Conservation (phyloP, 2,888 invertebrate genomes). For the Toxonevra muliebris region DNA sequence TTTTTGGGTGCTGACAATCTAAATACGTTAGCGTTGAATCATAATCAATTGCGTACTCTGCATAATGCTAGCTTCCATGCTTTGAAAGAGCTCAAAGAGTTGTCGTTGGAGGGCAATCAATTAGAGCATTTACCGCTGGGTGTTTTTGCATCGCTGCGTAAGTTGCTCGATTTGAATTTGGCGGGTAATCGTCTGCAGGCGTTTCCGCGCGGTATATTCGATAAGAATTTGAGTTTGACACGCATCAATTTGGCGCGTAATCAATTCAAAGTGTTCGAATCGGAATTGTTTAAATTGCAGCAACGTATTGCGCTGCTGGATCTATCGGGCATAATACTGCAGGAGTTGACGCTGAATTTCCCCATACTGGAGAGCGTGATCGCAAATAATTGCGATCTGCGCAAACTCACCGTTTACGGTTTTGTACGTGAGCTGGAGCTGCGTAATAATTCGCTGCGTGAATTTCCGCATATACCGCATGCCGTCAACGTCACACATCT, state of each 20-base stretch:
- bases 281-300: constrained; percentile 56
- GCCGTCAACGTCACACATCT: constrained; percentile 55
- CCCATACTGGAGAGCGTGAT: constrained; percentile 48
- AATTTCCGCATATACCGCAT: constrained; percentile 57
- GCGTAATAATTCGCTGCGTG: constrained; percentile 59
- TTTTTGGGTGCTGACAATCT: constrained; percentile 61
- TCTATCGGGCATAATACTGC: constrained; percentile 57
- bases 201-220: constrained; percentile 55
- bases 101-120: constrained; percentile 55
- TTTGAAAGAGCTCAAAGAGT: constrained; percentile 56
- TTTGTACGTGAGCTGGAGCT: constrained; percentile 54
- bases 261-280: constrained; percentile 53
- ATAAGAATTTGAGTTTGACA: constrained; percentile 55
- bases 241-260: constrained; percentile 55
- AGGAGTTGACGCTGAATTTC: constrained; percentile 57
- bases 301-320: constrained; percentile 51
- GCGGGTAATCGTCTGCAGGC: constrained; percentile 53
- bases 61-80: constrained; percentile 59
- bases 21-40: constrained; percentile 52
- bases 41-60: constrained; percentile 51
- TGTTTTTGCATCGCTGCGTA: constrained; percentile 52
- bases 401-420: constrained; percentile 55
- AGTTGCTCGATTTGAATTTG: constrained; percentile 54
- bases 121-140: constrained; percentile 50
- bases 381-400: constrained; percentile 57